Conservation (phyloP, 2,797 vertebrate species). For the Epinephelus awoara region DNA sequence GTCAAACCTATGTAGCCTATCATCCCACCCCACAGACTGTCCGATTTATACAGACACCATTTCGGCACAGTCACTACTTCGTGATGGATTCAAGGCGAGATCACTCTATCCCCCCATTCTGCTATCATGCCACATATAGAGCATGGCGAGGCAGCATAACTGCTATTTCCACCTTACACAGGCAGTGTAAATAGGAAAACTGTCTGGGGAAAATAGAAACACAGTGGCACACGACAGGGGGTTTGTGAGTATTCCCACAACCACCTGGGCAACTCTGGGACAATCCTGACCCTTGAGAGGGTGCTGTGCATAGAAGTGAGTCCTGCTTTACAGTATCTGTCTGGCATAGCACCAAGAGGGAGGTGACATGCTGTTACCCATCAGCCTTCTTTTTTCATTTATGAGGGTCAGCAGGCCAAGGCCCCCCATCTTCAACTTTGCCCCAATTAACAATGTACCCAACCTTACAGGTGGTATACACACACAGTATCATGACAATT, state of each 20-base stretch:
- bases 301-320: background rate
- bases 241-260: background rate
- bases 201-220: too few species aligned
- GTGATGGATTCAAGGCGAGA: too few species aligned
- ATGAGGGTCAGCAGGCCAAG: background rate
- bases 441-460: constrained; percentile 17
- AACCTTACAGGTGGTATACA: background rate
- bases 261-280: background rate
- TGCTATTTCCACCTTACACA: too few species aligned
- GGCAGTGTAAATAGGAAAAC: too few species aligned
- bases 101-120: too few species aligned
- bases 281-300: background rate
- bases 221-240: too few species aligned
- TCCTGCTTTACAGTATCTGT: constrained; percentile 2
- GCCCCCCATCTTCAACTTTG: background rate
- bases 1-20: too few species aligned
- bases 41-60: too few species aligned
- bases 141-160: too few species aligned
- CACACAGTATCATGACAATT: constrained; percentile 15
- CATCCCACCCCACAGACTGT: too few species aligned
- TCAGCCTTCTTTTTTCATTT: background rate
- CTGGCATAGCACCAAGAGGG: background rate
- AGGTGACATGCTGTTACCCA: background rate
- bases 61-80: too few species aligned
- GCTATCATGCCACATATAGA: too few species aligned